phyloP scores from a whole-genome alignment of 2,113 vertebrate species.

The Poeciliopsis prolifica region DNA sequence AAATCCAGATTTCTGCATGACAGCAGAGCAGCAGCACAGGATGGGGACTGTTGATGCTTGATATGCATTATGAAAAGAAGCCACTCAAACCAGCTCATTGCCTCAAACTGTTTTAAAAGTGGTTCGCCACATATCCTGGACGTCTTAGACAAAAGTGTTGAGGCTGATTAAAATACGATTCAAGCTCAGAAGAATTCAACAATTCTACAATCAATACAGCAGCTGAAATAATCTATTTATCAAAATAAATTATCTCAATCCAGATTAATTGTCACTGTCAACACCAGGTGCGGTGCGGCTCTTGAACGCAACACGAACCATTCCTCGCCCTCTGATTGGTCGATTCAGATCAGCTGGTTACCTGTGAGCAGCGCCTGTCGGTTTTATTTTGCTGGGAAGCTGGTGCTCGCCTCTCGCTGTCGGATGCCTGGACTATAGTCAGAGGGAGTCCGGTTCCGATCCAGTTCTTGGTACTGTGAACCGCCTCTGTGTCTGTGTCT shows the following conservation, averaged over 20 bases:
- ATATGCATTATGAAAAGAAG: constrained; percentile 22
- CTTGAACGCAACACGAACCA: constrained; percentile 35
- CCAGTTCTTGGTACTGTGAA: constrained; percentile 29
- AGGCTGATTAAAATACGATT: too few species aligned
- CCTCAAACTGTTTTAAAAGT: not conserved
- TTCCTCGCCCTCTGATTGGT: constrained; percentile 54
- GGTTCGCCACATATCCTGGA: not conserved
- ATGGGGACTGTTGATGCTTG: constrained; percentile 43
- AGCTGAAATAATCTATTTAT: too few species aligned
- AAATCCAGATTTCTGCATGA: constrained; percentile 42
- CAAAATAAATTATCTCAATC: too few species aligned
- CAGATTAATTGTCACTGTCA: too few species aligned
- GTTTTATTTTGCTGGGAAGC: constrained; percentile 6
- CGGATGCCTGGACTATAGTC: constrained; percentile 21
- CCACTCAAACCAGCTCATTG: not conserved
- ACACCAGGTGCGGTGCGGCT: not conserved
- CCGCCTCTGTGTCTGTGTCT: not conserved
- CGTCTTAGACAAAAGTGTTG: not conserved
- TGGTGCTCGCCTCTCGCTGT: not conserved
- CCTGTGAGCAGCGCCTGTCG: constrained; percentile 21
- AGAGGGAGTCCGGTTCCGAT: constrained; percentile 6
- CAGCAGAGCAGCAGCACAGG: constrained; percentile 21
- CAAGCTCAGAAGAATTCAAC: too few species aligned
- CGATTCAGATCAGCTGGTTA: constrained; percentile 44
- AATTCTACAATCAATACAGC: too few species aligned